phyloP scores from a whole-genome alignment of 2,797 vertebrate species.

The Bovichtus diacanthus region DNA sequence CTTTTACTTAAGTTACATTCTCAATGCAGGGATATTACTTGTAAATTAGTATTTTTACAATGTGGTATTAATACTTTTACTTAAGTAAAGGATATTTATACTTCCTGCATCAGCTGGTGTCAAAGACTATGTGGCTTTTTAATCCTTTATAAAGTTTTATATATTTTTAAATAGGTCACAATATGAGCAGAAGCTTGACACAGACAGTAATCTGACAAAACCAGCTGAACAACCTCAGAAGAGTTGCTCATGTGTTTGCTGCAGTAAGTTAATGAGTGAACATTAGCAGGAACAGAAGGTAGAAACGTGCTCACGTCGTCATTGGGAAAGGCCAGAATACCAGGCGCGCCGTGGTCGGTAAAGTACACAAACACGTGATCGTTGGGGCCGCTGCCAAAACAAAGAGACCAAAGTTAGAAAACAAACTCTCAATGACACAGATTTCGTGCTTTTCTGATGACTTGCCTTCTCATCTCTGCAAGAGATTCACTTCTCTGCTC shows the following conservation, averaged over 20 bases:
- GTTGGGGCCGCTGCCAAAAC: constrained; percentile 89
- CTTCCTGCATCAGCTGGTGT: too few relatives aligned
- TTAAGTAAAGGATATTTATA: too few relatives aligned
- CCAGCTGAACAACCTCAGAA: neutral
- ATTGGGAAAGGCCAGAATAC: constrained; percentile 92
- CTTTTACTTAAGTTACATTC: too few relatives aligned
- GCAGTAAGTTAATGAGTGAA: neutral
- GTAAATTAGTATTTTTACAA: too few relatives aligned
- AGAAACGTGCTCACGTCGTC: constrained; percentile 88
- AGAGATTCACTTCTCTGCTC: neutral
- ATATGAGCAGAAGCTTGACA: too few relatives aligned
- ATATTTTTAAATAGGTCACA: too few relatives aligned
- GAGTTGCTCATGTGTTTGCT: too few relatives aligned
- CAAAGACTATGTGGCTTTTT: neutral
- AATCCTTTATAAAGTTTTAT: too few relatives aligned
- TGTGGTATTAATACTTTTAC: too few relatives aligned
- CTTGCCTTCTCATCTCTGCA: neutral
- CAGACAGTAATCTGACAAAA: neutral
- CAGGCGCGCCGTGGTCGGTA: constrained; percentile 94
- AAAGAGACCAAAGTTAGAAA: constrained; percentile 23
- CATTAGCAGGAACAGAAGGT: constrained; percentile 20
- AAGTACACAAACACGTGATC: constrained; percentile 98
- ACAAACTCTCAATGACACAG: constrained; percentile 2
- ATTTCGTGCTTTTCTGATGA: neutral
- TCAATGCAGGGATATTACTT: too few relatives aligned